Percentiles rank a stretch among this genome's conserved stretches.
phyloP scores from a whole-genome alignment of 2,113 vertebrate species.

The Pelecanus crispus region DNA sequence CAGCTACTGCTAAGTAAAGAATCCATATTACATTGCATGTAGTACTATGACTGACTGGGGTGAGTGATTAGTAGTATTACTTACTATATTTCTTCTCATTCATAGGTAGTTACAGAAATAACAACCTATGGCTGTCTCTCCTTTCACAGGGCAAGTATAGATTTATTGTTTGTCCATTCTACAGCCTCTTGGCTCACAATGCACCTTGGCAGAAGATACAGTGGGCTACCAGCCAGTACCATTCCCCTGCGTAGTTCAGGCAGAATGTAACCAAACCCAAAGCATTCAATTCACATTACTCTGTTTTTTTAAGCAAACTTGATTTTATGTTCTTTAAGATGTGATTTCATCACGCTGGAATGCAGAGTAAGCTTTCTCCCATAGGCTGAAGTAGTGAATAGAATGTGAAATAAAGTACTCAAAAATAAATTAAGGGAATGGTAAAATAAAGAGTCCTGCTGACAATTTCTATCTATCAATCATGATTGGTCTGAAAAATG shows the following conservation, averaged over 20 bases:
- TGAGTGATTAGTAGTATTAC: neutral
- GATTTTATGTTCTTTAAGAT: constrained; percentile 43
- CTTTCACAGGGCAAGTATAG: neutral
- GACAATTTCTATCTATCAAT: constrained; percentile 34
- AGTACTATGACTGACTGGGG: neutral
- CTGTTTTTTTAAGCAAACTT: neutral
- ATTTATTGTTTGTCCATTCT: constrained; percentile 20
- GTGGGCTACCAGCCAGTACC: constrained; percentile 3
- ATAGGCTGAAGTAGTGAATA: constrained; percentile 41
- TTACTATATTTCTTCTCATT: constrained; percentile 4
- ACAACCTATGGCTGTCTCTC: neutral
- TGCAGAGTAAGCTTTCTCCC: constrained; percentile 21
- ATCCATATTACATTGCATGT: neutral
- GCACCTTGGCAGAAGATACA: constrained; percentile 19
- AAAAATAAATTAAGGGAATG: constrained; percentile 51
- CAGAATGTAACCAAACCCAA: constrained; percentile 7
- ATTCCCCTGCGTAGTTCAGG: constrained; percentile 12
- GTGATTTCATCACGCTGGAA: constrained; percentile 22
- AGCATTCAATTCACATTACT: constrained; percentile 45
- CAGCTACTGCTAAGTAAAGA: constrained; percentile 16
- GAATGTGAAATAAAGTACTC: constrained; percentile 20
- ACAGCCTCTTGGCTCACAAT: neutral
- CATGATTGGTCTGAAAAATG: constrained; percentile 42
- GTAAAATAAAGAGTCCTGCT: constrained; percentile 38
- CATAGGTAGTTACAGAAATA: constrained; percentile 5